Evolutionary conservation across 2,113 vertebrate species (phyloP).

Genomic region (Gasterosteus nipponicus): DNA sequence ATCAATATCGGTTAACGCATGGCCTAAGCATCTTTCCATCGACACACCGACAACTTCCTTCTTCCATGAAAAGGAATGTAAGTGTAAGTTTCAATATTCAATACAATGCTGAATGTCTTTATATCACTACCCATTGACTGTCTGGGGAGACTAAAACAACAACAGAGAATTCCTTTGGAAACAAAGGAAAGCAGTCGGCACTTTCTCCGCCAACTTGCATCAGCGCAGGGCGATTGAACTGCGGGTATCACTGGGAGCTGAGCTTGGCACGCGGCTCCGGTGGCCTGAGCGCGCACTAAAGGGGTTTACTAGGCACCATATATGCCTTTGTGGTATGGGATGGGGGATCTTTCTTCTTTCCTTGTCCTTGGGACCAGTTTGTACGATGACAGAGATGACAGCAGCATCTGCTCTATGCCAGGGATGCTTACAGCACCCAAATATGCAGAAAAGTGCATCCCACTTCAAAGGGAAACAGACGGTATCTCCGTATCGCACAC

Average conservation of each 20-base stretch:
- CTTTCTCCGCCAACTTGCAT: not conserved
- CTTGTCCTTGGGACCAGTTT: conserved; percentile 26
- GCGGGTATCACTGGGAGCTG: conserved; percentile 40
- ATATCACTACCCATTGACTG: not conserved
- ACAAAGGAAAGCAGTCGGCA: not conserved
- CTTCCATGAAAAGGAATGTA: not conserved
- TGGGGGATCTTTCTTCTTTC: conserved; percentile 18
- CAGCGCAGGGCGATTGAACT: conserved; percentile 19
- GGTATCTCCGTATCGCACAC: conserved; percentile 44
- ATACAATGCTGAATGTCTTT: not conserved
- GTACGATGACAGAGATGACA: conserved; percentile 30
- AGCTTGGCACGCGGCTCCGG: conserved; percentile 8
- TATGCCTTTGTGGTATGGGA: conserved; percentile 48
- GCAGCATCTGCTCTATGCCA: conserved; percentile 38
- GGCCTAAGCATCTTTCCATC: too few species aligned
- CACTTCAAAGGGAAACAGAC: conserved; percentile 50
- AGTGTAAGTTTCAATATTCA: not conserved
- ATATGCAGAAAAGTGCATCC: conserved; percentile 44
- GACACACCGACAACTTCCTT: too few species aligned
- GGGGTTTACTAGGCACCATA: conserved; percentile 30
- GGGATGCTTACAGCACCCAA: conserved; percentile 14
- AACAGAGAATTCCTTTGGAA: not conserved
- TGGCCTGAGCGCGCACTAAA: conserved; percentile 23
- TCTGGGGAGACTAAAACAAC: not conserved
- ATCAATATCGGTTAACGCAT: too few species aligned